phyloP scores from a whole-genome alignment of 2,888 invertebrate species.

The Sesia apiformis region DNA sequence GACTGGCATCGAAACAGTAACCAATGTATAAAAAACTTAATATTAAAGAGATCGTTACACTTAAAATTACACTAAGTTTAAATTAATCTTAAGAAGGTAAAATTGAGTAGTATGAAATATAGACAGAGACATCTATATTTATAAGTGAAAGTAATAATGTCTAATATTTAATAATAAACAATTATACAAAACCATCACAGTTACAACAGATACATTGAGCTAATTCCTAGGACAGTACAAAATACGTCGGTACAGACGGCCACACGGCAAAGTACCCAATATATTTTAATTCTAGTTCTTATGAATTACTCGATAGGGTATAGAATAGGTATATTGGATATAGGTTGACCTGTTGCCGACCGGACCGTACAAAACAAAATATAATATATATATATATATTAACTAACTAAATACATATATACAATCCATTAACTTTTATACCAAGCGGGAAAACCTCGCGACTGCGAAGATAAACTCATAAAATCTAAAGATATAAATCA shows the following conservation, averaged over 20 bases:
- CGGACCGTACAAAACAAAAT: too few species aligned
- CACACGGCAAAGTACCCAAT: too few species aligned
- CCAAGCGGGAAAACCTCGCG: too few species aligned
- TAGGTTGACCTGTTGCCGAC: too few species aligned
- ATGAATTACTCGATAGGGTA: too few species aligned
- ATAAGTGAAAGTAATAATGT: not conserved
- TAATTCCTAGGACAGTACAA: conserved; percentile 13
- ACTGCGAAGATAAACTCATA: too few species aligned
- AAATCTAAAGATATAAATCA: too few species aligned
- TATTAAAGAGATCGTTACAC: conserved; percentile 2
- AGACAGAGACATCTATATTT: not conserved
- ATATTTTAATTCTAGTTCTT: too few species aligned
- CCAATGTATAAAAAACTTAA: conserved; percentile 28
- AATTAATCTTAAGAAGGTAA: not conserved
- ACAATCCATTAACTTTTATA: too few species aligned
- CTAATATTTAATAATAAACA: not conserved
- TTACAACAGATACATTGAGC: conserved; percentile 45
- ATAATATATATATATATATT: too few species aligned
- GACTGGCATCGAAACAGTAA: conserved; percentile 31
- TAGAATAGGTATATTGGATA: too few species aligned
- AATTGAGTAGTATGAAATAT: not conserved
- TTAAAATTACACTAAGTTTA: not conserved
- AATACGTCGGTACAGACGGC: not conserved
- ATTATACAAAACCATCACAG: conserved; percentile 24
- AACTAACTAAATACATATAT: too few species aligned